A percentile compares a stretch with the other conserved stretches of the same genome.
phyloP scores from a whole-genome alignment of 1,140 invertebrate species.

The Mycetomoellerius zeteki region DNA sequence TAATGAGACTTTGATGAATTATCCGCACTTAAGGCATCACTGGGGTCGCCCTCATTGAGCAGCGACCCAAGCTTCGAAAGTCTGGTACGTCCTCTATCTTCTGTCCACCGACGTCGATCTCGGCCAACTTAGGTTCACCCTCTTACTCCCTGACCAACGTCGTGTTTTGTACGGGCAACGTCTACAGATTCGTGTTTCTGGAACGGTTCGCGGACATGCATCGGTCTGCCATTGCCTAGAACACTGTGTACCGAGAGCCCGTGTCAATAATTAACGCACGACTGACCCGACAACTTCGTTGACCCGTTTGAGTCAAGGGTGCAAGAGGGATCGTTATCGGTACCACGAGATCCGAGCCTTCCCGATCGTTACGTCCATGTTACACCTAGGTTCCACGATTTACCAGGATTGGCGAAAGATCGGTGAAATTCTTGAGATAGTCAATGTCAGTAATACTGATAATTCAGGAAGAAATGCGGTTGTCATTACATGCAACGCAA shows the following conservation, averaged over 20 bases:
- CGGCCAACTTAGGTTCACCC: background rate
- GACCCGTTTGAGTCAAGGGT: background rate
- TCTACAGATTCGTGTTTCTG: constrained; percentile 59
- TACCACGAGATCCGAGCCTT: background rate
- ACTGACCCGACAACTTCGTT: constrained; percentile 66
- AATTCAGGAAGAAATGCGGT: background rate
- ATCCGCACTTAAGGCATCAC: constrained; percentile 70
- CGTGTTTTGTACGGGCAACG: constrained; percentile 67
- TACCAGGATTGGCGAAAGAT: background rate
- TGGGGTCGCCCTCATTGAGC: constrained; percentile 73
- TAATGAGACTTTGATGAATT: constrained; percentile 81
- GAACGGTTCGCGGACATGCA: constrained; percentile 28
- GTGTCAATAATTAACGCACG: constrained; percentile 82
- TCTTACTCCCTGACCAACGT: constrained; percentile 22
- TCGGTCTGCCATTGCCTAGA: constrained; percentile 23
- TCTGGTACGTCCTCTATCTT: constrained; percentile 25
- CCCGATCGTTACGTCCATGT: background rate
- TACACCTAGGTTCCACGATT: background rate
- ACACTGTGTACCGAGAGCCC: constrained; percentile 60
- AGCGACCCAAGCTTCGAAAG: constrained; percentile 74
- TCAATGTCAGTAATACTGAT: background rate
- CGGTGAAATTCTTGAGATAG: background rate
- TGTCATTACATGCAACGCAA: background rate
- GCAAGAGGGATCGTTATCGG: constrained; percentile 7
- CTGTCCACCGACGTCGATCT: constrained; percentile 19